Conservation (phyloP, 2,113 vertebrate genomes). For the Scartelaos histophorus region DNA sequence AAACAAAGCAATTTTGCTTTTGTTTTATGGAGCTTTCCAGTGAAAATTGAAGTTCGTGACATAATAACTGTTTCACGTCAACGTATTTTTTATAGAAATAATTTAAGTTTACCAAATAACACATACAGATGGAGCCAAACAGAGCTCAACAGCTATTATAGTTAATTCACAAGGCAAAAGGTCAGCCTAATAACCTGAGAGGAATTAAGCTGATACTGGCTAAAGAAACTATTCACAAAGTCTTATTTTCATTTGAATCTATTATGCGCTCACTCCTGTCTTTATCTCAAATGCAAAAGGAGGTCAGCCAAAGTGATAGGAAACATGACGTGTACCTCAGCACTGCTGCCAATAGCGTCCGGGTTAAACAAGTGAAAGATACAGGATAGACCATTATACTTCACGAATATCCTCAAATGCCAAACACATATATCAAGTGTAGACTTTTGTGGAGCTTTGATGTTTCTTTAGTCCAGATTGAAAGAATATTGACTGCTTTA, state of each 20-base stretch:
- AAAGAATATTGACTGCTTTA: constrained; percentile 24
- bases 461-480: constrained; percentile 27
- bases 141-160: background rate
- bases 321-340: constrained; percentile 33
- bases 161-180: constrained; percentile 2
- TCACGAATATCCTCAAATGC: constrained; percentile 34
- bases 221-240: constrained; percentile 4
- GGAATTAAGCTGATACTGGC: constrained; percentile 13
- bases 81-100: background rate
- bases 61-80: background rate
- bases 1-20: constrained; percentile 38
- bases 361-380: constrained; percentile 19
- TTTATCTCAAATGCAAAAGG: constrained; percentile 17
- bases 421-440: constrained; percentile 28
- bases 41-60: constrained; percentile 12
- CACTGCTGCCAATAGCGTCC: constrained; percentile 8
- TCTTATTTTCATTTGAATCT: constrained; percentile 23
- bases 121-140: background rate
- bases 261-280: constrained; percentile 34
- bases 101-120: background rate
- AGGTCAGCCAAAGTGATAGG: constrained; percentile 40
- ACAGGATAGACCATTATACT: constrained; percentile 28
- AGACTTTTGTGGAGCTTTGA: constrained; percentile 27
- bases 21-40: constrained; percentile 57
- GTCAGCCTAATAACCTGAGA: constrained; percentile 21